These are phyloP conservation scores for Nymphicus hollandicus DNA, from an alignment of 2,113 vertebrate species.

Conservation along the genomic window DNA sequence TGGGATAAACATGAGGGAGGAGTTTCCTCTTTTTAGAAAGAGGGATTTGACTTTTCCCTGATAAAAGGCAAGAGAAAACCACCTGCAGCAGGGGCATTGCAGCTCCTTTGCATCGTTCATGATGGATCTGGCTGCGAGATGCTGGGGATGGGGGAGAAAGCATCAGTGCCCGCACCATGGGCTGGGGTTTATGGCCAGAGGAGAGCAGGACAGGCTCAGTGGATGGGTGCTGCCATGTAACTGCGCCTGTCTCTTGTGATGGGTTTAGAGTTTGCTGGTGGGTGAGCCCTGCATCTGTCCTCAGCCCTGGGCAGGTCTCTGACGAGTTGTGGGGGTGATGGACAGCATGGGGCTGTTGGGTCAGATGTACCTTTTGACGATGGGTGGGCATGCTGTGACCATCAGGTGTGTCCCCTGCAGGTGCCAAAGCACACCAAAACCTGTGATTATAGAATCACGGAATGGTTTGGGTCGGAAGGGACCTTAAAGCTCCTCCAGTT, in stretches of 20 bases:
- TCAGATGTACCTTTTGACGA: not conserved
- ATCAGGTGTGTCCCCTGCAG: not conserved
- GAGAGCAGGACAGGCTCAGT: not conserved
- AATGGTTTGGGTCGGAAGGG: not conserved
- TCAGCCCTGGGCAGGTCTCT: not conserved
- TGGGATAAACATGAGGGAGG: not conserved
- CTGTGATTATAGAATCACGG: not conserved
- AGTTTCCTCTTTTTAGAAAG: slow-evolving; percentile 18
- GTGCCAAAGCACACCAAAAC: not conserved
- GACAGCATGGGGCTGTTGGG: rapidly evolving
- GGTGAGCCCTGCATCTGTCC: not conserved
- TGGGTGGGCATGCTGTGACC: not conserved
- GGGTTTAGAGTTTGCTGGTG: not conserved
- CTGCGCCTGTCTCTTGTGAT: not conserved
- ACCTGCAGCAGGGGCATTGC: not conserved
- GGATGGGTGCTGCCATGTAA: rapidly evolving
- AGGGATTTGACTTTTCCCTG: slow-evolving; percentile 2
- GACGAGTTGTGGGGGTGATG: rapidly evolving
- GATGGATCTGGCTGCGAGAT: rapidly evolving
- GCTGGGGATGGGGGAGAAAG: not conserved
- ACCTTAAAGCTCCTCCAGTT: not conserved
- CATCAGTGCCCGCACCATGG: rapidly evolving
- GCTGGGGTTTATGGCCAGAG: rapidly evolving
- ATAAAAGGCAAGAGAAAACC: not conserved
- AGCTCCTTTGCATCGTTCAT: rapidly evolving